A percentile compares a stretch with the other conserved stretches of the same genome.
These are phyloP conservation scores for Papilio machaon DNA, from an alignment of 1,140 invertebrate genomes.

Conservation along the genomic window DNA sequence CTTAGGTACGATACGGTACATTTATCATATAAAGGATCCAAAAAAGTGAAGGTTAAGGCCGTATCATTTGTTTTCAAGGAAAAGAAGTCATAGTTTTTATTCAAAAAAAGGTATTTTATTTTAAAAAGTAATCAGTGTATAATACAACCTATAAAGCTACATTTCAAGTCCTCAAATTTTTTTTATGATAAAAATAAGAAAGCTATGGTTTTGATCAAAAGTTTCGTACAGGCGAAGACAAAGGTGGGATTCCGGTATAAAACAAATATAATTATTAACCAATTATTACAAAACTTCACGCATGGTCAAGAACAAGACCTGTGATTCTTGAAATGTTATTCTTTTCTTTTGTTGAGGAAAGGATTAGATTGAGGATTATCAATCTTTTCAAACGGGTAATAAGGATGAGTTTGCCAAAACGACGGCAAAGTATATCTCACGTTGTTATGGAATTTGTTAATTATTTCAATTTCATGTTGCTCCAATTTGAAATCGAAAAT, in stretches of 20 bases:
- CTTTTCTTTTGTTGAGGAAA: conserved; percentile 46
- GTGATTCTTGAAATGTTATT: neutral
- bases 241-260: neutral
- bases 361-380: conserved; percentile 61
- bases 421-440: conserved; percentile 61
- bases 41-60: too few species aligned
- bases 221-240: neutral
- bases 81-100: neutral
- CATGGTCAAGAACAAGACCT: neutral
- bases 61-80: neutral
- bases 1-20: too few species aligned
- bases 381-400: conserved; percentile 71
- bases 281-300: neutral
- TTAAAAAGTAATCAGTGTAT: neutral
- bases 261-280: too few species aligned
- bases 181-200: too few species aligned
- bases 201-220: too few species aligned
- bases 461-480: conserved; percentile 79
- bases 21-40: too few species aligned
- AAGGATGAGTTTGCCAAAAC: conserved; percentile 71
- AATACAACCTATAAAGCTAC: neutral
- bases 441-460: conserved; percentile 54
- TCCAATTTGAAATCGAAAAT: conserved; percentile 90
- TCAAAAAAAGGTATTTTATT: neutral
- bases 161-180: neutral